phyloP scores from a whole-genome alignment of 1,140 invertebrate genomes.

The Potamilus streckersoni region DNA sequence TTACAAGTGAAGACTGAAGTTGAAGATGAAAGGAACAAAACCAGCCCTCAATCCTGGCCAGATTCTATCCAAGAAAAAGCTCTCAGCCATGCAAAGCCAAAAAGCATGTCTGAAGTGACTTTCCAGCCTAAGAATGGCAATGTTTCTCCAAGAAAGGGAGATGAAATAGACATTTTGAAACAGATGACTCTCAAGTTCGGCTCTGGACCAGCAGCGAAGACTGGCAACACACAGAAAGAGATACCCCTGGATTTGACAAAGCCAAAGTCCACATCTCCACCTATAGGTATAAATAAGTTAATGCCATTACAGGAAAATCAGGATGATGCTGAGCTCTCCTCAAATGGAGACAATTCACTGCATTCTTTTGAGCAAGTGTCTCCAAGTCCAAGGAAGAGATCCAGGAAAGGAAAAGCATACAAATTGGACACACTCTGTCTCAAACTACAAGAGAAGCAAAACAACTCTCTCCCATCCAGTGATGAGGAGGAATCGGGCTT shows the following conservation, averaged over 20 bases:
- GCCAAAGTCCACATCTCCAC: constrained; percentile 41
- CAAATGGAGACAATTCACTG: constrained; percentile 44
- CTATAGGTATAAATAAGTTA: constrained; percentile 12
- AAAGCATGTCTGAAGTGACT: constrained; percentile 31
- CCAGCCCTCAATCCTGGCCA: constrained; percentile 38
- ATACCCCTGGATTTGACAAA: constrained; percentile 56
- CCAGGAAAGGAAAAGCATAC: constrained; percentile 83
- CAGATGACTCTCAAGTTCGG: constrained; percentile 52
- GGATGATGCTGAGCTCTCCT: constrained; percentile 22
- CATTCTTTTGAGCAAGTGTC: constrained; percentile 30
- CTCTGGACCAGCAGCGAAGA: constrained; percentile 9
- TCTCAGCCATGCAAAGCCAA: constrained; percentile 14
- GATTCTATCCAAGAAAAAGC: neutral
- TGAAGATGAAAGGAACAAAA: neutral
- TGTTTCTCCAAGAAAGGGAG: constrained; percentile 16
- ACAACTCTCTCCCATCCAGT: constrained; percentile 22
- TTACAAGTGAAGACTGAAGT: constrained; percentile 37
- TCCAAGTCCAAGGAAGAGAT: constrained; percentile 70
- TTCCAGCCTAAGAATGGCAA: constrained; percentile 8
- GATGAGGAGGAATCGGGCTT: constrained; percentile 39
- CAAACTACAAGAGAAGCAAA: constrained; percentile 66
- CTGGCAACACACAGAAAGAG: neutral
- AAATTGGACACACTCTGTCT: constrained; percentile 77
- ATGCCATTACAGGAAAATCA: constrained; percentile 8
- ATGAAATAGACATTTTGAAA: constrained; percentile 39